phyloP scores from a whole-genome alignment of 2,888 invertebrate genomes.

The Ctenicera cuprea region DNA sequence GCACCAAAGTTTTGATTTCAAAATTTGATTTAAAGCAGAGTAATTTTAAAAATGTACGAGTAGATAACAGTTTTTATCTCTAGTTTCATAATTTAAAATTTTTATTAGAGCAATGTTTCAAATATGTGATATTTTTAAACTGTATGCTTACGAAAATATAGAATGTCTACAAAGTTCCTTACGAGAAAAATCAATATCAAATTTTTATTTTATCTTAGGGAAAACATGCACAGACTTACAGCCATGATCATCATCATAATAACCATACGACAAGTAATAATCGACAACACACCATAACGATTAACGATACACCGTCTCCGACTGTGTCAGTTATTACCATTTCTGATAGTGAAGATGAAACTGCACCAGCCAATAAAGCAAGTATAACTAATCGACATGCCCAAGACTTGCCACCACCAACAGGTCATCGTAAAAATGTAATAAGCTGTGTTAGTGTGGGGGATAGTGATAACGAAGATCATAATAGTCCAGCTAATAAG shows the following conservation, averaged over 20 bases:
- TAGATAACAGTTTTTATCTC: no score
- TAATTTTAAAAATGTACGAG: no score
- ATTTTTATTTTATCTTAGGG: slow-evolving; percentile 33
- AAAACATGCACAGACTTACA: slow-evolving; percentile 53
- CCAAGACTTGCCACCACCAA: slow-evolving; percentile 62
- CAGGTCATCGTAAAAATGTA: slow-evolving; percentile 80
- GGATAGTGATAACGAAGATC: slow-evolving; percentile 84
- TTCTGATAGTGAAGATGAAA: slow-evolving; percentile 95
- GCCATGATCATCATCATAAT: slow-evolving; percentile 64
- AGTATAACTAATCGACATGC: slow-evolving; percentile 62
- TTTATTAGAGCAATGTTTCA: no score
- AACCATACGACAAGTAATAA: slow-evolving; percentile 70
- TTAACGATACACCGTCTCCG: slow-evolving; percentile 96
- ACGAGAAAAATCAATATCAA: no score
- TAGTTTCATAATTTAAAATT: no score
- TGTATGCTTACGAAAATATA: no score
- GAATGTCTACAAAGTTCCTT: no score
- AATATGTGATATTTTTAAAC: no score
- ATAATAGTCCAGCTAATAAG: slow-evolving; percentile 72
- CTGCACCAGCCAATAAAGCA: slow-evolving; percentile 58
- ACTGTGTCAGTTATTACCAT: slow-evolving; percentile 97
- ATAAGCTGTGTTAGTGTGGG: slow-evolving; percentile 87
- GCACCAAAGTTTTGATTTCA: no score
- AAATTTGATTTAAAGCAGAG: no score
- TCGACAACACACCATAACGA: slow-evolving; percentile 92